These are phyloP conservation scores for Rhinella marina DNA, from an alignment of 2,797 vertebrate genomes.

Conservation along the genomic window DNA sequence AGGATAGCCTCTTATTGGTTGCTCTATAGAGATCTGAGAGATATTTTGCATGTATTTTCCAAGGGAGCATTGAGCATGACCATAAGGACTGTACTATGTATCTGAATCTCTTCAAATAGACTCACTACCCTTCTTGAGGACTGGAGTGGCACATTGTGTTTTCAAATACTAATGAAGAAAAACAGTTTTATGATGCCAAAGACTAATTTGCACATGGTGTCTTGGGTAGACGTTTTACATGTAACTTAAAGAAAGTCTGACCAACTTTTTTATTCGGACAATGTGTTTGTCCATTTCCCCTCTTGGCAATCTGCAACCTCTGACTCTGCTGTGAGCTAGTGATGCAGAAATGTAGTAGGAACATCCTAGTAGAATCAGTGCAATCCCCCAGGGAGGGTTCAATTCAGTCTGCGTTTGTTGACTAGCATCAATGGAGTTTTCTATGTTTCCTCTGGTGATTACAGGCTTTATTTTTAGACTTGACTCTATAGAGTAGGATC, in stretches of 20 bases:
- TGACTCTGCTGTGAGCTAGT: conserved; percentile 28
- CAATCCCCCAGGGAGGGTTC: background rate
- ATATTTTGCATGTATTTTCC: no score
- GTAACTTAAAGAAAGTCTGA: background rate
- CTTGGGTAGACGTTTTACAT: background rate
- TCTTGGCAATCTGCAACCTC: conserved; percentile 10
- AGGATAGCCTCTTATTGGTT: no score
- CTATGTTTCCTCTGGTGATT: conserved; percentile 21
- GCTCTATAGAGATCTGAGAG: no score
- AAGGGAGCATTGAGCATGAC: no score
- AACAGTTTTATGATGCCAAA: background rate
- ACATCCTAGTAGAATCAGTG: background rate
- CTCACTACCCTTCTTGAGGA: no score
- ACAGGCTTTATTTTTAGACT: background rate
- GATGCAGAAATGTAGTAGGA: conserved; percentile 52
- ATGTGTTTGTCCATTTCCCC: background rate
- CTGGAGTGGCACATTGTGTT: no score
- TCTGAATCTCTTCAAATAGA: no score
- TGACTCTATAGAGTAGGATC: background rate
- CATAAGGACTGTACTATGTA: no score
- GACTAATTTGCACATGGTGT: background rate
- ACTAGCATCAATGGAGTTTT: conserved; percentile 37
- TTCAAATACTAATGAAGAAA: no score
- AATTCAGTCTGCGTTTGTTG: conserved; percentile 25
- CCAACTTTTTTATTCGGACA: background rate